Percentiles rank a stretch among this genome's conserved stretches.
phyloP scores from a whole-genome alignment of 1,140 invertebrate species.

The Odontomachus brunneus region DNA sequence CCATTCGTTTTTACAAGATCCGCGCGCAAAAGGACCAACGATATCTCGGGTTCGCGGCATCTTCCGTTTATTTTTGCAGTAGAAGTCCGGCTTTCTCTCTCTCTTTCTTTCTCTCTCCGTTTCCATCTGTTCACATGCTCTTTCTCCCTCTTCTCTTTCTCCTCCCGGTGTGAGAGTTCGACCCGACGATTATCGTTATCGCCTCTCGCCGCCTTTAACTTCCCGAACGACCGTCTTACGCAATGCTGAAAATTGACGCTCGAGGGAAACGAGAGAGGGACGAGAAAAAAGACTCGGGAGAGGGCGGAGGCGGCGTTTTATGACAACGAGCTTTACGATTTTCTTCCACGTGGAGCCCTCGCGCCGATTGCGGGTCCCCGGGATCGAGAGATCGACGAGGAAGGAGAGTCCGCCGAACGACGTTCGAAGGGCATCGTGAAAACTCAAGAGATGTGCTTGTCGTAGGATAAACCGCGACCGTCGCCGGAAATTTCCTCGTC shows the following conservation, averaged over 20 bases:
- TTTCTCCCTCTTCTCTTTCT: background rate
- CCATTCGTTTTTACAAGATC: constrained; percentile 34
- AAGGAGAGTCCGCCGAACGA: background rate
- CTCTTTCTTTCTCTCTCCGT: background rate
- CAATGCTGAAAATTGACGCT: constrained; percentile 68
- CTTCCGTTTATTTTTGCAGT: constrained; percentile 34
- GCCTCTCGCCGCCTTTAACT: constrained; percentile 64
- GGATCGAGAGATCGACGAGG: constrained; percentile 43
- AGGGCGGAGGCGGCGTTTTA: constrained; percentile 60
- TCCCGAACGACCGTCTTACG: constrained; percentile 69
- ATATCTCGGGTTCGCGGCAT: constrained; percentile 51
- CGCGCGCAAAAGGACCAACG: constrained; percentile 4
- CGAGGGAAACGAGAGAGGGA: constrained; percentile 25
- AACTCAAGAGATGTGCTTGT: constrained; percentile 27
- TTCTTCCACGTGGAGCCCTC: constrained; percentile 4
- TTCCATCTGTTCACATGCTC: background rate
- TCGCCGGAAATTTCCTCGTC: background rate
- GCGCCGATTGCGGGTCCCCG: constrained; percentile 2
- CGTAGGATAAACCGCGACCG: background rate
- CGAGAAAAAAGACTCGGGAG: background rate
- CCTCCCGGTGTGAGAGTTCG: constrained; percentile 42
- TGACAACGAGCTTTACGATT: constrained; percentile 66
- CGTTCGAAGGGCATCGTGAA: constrained; percentile 6
- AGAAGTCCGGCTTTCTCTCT: background rate
- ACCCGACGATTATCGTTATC: constrained; percentile 70